A percentile compares a stretch with the other conserved stretches of the same genome.
Conservation (phyloP, 2,888 invertebrate genomes). For the Drosophila fulvimacula region DNA sequence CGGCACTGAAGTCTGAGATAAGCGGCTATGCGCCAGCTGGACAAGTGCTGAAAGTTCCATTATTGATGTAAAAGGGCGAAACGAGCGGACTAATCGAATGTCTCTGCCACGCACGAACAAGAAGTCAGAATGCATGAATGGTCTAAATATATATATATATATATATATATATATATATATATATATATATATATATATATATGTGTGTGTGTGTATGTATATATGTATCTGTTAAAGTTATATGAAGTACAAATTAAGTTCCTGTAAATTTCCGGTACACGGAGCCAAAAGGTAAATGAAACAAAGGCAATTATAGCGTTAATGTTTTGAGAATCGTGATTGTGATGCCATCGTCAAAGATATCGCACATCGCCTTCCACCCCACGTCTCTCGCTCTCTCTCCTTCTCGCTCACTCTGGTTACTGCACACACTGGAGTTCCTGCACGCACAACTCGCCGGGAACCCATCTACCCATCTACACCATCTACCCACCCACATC, state of each 20-base stretch:
- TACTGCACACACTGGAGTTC: neutral
- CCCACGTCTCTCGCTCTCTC: neutral
- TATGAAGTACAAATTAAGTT: constrained; percentile 73
- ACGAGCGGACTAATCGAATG: constrained; percentile 61
- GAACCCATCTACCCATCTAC: neutral
- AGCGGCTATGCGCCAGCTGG: constrained; percentile 22
- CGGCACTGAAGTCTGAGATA: neutral
- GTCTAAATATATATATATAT: neutral
- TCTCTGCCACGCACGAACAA: constrained; percentile 70
- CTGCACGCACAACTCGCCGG: constrained; percentile 7
- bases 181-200: neutral
- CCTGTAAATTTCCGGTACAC: constrained; percentile 76
- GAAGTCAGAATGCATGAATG: constrained; percentile 31
- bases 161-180: neutral
- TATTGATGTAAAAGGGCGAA: constrained; percentile 30
- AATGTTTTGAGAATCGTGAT: constrained; percentile 65
- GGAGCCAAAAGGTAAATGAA: constrained; percentile 72
- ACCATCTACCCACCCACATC: neutral
- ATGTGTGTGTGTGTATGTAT: too few relatives aligned
- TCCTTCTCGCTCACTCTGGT: neutral
- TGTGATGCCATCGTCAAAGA: constrained; percentile 49
- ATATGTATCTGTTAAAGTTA: constrained; percentile 26
- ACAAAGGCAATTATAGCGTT: constrained; percentile 76
- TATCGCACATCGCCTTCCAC: constrained; percentile 12
- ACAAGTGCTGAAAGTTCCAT: constrained; percentile 26